phyloP scores from a whole-genome alignment of 2,113 vertebrate species.

The Microcebus jonahi region DNA sequence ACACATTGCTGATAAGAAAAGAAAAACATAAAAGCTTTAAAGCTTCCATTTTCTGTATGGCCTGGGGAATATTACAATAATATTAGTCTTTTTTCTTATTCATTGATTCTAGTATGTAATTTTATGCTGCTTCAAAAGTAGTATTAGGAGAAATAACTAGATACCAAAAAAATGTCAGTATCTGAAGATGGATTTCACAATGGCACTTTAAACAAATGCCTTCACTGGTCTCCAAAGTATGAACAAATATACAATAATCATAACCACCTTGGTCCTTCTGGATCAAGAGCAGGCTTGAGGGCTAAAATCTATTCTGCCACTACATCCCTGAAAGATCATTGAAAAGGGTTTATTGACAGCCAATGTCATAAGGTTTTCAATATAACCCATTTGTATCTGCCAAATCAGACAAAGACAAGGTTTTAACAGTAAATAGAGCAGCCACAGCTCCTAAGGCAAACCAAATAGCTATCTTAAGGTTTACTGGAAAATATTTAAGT shows the following conservation, averaged over 20 bases:
- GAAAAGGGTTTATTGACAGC: background rate
- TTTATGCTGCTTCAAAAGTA: constrained; percentile 15
- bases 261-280: background rate
- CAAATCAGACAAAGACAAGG: background rate
- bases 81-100: constrained; percentile 37
- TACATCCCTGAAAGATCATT: background rate
- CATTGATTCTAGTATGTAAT: background rate
- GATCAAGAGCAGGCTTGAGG: background rate
- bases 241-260: background rate
- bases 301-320: background rate
- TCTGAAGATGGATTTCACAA: constrained; percentile 19
- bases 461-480: background rate
- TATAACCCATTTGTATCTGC: background rate
- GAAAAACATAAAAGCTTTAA: constrained; percentile 21
- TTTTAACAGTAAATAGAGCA: background rate
- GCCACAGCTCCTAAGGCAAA: background rate
- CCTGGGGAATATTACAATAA: background rate
- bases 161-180: background rate
- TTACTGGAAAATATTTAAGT: constrained; percentile 11
- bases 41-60: constrained; percentile 28
- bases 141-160: constrained; percentile 31
- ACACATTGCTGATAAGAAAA: background rate
- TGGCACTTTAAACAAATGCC: constrained; percentile 21
- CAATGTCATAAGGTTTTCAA: background rate
- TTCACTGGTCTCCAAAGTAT: background rate